Evolutionary conservation across 2,113 vertebrate species (phyloP), one percentile per base, ranked within the genome.

Genomic region (Lepus americanus): DNA sequence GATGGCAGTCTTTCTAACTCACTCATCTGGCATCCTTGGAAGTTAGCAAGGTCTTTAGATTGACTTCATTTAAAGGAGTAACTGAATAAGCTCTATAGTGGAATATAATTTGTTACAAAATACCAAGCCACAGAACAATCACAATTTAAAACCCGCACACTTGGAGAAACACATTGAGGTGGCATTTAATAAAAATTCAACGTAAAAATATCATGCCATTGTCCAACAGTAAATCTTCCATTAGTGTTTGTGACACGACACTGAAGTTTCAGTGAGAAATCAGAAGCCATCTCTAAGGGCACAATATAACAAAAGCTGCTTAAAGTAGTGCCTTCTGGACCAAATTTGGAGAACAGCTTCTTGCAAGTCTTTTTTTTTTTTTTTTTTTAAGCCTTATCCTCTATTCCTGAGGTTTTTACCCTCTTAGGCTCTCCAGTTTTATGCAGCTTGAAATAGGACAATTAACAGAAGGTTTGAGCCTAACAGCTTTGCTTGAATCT

Each of bases 401-500:
- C 39, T 67, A 9, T 12, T 82, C n/a, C 67, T 36, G 82, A 92
- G 12, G n/a, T 49, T 55, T 79, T 86, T 14, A 63, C 3, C 16
- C 27, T 83, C 19, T 4, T 29, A 69, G 66, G 1, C 44, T 67
- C 39, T 73, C 49, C 25, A 79, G 17, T 94, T 90, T 23, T 12
- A 36, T 59, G 39, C 14, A 69, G 31, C 29, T 87, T 82, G 14
- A 85, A 77, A 31, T 9, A 74, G 36, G 25, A 51, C 22, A 77
- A 80, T 77, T 29, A 89, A 81, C 23, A 87, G 29, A 59, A 67
- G 70, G 16, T 44, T 53, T 94, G 27, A 59, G 77, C 36, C 55
- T 77, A 67, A 84, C 25, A 51, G 31, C 89, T 86, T 92, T 86
- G 76, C 88, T 80, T 94, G 89, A 94, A 95, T 95, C 78, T 77